Conservation (phyloP, 2,888 invertebrate genomes). For the Cerceris rybyensis region DNA sequence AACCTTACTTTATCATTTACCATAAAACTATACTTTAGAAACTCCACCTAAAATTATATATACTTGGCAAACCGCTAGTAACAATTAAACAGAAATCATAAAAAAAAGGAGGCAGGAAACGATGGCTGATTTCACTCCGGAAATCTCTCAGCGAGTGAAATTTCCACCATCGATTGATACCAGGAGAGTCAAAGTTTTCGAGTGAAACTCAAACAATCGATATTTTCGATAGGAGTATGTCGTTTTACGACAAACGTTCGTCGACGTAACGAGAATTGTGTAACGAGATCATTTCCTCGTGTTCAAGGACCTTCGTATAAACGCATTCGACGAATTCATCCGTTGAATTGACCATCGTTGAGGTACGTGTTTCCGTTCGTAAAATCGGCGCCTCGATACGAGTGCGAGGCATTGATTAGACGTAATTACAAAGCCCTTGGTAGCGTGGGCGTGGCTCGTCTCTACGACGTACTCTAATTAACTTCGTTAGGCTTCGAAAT, state of each 20-base stretch:
- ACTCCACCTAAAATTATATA: no score
- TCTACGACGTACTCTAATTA: slow-evolving; percentile 39
- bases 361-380: slow-evolving; percentile 51
- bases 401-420: slow-evolving; percentile 15
- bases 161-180: slow-evolving; percentile 10
- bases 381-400: slow-evolving; percentile 36
- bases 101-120: no score
- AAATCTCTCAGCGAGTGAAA: background rate
- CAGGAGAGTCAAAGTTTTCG: background rate
- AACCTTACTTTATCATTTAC: no score
- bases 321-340: slow-evolving; percentile 26
- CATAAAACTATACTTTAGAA: no score
- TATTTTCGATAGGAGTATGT: slow-evolving; percentile 24
- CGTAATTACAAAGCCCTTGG: slow-evolving; percentile 38
- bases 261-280: slow-evolving; percentile 52
- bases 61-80: no score
- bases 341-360: slow-evolving; percentile 44
- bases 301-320: slow-evolving; percentile 36
- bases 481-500: slow-evolving; percentile 57
- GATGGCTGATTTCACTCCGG: no score
- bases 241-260: slow-evolving; percentile 35
- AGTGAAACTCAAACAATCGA: slow-evolving; percentile 28
- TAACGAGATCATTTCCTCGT: slow-evolving; percentile 47
- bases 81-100: no score
- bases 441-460: slow-evolving; percentile 42